Percentiles rank a stretch among this genome's conserved stretches.
Conservation (phyloP, 2,797 vertebrate genomes). For the Onychomys torridus region DNA sequence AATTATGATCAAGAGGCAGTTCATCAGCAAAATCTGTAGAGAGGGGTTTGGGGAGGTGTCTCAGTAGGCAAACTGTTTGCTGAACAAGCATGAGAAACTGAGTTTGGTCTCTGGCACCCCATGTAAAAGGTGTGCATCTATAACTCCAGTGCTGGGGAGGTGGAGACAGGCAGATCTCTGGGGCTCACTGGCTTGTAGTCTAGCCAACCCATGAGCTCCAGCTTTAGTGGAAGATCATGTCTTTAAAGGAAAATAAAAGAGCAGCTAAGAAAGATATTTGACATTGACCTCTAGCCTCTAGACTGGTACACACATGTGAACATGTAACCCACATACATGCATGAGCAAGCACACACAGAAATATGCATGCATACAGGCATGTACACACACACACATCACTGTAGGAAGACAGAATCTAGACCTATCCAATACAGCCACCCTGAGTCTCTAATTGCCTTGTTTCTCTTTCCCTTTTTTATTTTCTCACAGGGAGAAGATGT, state of each 20-base stretch:
- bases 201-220: background rate
- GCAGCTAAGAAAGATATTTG: background rate
- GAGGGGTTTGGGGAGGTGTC: background rate
- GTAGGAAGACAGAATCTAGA: background rate
- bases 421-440: background rate
- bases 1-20: slow-evolving; percentile 62
- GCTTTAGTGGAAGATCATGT: background rate
- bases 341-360: background rate
- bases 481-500: background rate
- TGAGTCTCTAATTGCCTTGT: background rate
- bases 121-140: background rate
- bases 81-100: background rate
- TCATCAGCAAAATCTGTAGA: slow-evolving; percentile 1
- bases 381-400: background rate
- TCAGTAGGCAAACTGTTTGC: background rate
- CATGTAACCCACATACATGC: background rate
- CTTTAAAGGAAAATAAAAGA: background rate
- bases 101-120: background rate
- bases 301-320: background rate
- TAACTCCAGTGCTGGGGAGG: background rate
- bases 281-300: background rate
- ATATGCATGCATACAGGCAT: background rate
- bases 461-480: background rate
- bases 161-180: background rate
- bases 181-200: background rate